Conservation (phyloP, 2,797 vertebrate species). For the Valencia hispanica region DNA sequence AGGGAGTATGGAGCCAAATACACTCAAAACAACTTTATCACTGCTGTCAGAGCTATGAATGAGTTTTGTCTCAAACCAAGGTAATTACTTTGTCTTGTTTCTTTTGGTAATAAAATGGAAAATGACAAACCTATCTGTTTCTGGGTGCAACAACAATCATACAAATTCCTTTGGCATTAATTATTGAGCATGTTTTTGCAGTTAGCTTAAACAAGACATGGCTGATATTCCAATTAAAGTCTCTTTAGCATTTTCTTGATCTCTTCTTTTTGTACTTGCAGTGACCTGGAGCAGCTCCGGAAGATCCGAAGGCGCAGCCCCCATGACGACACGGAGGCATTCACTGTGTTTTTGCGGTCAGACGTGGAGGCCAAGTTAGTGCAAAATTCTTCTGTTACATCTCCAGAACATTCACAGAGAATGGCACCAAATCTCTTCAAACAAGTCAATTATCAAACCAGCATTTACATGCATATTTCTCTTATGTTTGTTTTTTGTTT, state of each 20-base stretch:
- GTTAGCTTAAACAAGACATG: constrained; percentile 47
- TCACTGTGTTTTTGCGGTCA: constrained; percentile 96
- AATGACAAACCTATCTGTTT: background rate
- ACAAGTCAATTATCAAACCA: background rate
- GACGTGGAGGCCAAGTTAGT: constrained; percentile 97
- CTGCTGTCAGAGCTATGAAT: constrained; percentile 97
- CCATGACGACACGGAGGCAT: constrained; percentile 96
- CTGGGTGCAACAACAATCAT: background rate
- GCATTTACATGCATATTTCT: background rate
- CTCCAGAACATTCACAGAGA: background rate
- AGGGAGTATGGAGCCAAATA: constrained; percentile 96
- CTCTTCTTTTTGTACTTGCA: constrained; percentile 50
- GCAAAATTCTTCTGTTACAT: constrained; percentile 1
- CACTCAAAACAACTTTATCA: constrained; percentile 99
- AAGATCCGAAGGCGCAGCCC: constrained; percentile 95
- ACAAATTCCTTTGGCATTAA: constrained; percentile 44
- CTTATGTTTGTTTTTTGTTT: background rate
- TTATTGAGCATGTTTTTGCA: constrained; percentile 40
- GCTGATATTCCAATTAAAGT: background rate
- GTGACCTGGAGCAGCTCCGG: constrained; percentile 94
- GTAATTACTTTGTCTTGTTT: constrained; percentile 66
- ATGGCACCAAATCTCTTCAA: background rate
- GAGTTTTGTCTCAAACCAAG: constrained; percentile 99
- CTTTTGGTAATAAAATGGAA: background rate
- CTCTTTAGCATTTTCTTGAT: background rate